phyloP scores from a whole-genome alignment of 1,140 invertebrate species.

The Caenorhabditis latens region DNA sequence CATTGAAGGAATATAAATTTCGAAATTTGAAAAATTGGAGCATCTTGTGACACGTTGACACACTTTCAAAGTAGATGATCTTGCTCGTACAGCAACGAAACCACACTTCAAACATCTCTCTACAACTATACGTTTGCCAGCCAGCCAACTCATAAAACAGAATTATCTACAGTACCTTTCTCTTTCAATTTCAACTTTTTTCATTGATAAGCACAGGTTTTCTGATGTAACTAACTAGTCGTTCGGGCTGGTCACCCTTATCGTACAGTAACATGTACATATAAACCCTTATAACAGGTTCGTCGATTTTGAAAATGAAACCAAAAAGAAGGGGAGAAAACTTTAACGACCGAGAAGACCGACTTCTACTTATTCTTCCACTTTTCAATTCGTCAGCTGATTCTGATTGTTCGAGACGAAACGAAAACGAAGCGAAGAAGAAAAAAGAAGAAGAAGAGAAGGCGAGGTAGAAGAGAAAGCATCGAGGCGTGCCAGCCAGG shows the following conservation, averaged over 20 bases:
- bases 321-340: background rate
- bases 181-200: background rate
- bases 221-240: constrained; percentile 27
- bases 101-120: no score
- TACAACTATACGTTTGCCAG: no score
- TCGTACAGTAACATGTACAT: background rate
- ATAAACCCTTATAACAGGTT: constrained; percentile 15
- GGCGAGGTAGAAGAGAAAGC: constrained; percentile 9
- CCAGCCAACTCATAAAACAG: background rate
- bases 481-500: constrained; percentile 36
- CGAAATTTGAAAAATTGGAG: no score
- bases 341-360: constrained; percentile 5
- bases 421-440: constrained; percentile 23
- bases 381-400: constrained; percentile 31
- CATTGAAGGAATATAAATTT: no score
- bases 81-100: no score
- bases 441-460: constrained; percentile 11
- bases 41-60: no score
- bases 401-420: constrained; percentile 45
- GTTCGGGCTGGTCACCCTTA: constrained; percentile 5
- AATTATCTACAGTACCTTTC: constrained; percentile 10
- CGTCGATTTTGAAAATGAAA: background rate
- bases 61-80: no score
- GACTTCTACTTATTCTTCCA: background rate
- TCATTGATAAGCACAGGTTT: constrained; percentile 14